Percentiles rank a stretch among this genome's conserved stretches.
These are phyloP conservation scores for Fundulus diaphanus DNA, from an alignment of 2,797 vertebrate genomes.

Conservation along the genomic window DNA sequence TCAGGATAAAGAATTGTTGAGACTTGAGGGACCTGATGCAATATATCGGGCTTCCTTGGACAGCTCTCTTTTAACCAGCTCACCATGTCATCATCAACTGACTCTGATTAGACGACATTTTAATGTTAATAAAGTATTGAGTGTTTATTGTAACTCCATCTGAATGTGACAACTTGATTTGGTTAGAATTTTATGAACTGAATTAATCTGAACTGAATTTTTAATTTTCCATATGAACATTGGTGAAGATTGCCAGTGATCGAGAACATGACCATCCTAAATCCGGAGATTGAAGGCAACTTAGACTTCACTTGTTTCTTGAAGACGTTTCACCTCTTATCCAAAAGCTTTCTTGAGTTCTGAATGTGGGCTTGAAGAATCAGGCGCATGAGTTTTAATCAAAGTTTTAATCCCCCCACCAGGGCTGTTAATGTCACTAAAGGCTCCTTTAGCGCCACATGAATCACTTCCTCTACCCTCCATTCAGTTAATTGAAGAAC, in stretches of 20 bases:
- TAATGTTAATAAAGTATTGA: not conserved
- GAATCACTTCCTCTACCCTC: not conserved
- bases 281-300: too few species aligned
- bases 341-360: not conserved
- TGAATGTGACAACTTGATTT: not conserved
- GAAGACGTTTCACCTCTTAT: not conserved
- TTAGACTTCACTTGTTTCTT: too few species aligned
- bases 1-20: not conserved
- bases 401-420: not conserved
- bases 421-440: not conserved
- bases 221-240: not conserved
- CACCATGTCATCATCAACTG: too few species aligned
- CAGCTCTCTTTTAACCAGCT: not conserved
- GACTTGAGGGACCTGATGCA: not conserved
- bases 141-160: not conserved
- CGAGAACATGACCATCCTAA: too few species aligned
- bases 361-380: not conserved
- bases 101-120: not conserved
- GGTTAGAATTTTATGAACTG: not conserved
- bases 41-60: not conserved
- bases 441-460: not conserved
- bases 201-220: not conserved
- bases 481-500: not conserved
- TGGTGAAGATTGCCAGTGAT: too few species aligned
- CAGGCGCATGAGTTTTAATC: not conserved